Evolutionary conservation across 2,888 invertebrate species (phyloP).

Genomic region (Netelia fuscicornis): DNA sequence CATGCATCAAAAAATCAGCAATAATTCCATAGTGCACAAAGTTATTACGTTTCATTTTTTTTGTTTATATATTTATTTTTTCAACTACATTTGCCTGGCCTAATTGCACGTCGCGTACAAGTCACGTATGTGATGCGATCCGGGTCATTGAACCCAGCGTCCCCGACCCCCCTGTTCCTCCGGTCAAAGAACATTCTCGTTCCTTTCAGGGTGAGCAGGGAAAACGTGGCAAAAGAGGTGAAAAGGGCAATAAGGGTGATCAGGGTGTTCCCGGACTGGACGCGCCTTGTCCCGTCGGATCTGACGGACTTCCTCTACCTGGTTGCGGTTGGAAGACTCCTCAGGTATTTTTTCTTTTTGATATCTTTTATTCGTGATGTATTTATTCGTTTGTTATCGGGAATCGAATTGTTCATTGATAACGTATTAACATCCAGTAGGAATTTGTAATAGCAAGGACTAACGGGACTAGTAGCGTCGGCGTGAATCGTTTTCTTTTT

Average conservation of each 20-base stretch:
- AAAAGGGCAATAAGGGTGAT: slow-evolving; percentile 96
- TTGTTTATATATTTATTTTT: slow-evolving; percentile 19
- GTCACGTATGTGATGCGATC: slow-evolving; percentile 43
- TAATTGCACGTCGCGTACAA: slow-evolving; percentile 63
- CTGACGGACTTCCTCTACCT: slow-evolving; percentile 97
- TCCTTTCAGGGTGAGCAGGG: slow-evolving; percentile 92
- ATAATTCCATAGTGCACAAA: slow-evolving; percentile 55
- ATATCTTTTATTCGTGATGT: background rate
- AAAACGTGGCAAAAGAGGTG: slow-evolving; percentile 96
- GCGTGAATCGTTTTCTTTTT: no score
- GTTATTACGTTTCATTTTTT: slow-evolving; percentile 12
- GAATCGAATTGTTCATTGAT: slow-evolving; percentile 8
- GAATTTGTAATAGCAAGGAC: no score
- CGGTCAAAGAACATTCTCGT: slow-evolving; percentile 52
- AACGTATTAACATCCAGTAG: slow-evolving; percentile 41
- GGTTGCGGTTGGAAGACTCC: slow-evolving; percentile 98
- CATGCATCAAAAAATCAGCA: slow-evolving; percentile 64
- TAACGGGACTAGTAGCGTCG: no score
- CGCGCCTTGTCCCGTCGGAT: slow-evolving; percentile 99
- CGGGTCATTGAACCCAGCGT: background rate
- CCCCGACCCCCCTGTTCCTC: background rate
- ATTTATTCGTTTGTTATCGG: slow-evolving; percentile 8
- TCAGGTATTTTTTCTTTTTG: slow-evolving; percentile 87
- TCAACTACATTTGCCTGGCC: slow-evolving; percentile 62
- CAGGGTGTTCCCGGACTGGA: slow-evolving; percentile 99